phyloP scores from a whole-genome alignment of 2,113 vertebrate species.

The Ia io region DNA sequence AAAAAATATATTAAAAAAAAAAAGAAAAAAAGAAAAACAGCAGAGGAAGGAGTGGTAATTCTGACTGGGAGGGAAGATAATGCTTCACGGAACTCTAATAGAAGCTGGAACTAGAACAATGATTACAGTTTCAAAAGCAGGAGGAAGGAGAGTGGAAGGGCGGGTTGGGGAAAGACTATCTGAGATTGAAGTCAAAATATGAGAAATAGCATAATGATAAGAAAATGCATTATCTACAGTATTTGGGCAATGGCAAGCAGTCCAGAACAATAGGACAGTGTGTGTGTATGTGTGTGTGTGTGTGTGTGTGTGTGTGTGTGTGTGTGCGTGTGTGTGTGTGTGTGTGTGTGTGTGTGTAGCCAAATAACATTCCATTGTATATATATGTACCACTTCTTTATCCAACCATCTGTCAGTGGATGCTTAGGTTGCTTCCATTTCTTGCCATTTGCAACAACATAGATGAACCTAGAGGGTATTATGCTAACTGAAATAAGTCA shows the following conservation, averaged over 20 bases:
- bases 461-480: neutral
- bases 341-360: neutral
- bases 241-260: neutral
- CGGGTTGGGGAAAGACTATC: neutral
- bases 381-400: neutral
- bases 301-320: neutral
- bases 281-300: neutral
- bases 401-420: neutral
- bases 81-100: neutral
- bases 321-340: neutral
- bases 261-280: neutral
- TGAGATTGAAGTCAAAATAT: slow-evolving; percentile 11
- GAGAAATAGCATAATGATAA: neutral
- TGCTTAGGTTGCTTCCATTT: neutral
- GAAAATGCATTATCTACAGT: neutral
- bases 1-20: neutral
- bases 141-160: neutral
- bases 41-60: neutral
- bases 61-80: neutral
- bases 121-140: neutral
- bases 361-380: neutral
- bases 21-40: neutral
- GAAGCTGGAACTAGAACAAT: neutral
- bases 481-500: neutral
- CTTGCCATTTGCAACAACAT: neutral